A percentile compares a stretch with the other conserved stretches of the same genome.
phyloP scores from a whole-genome alignment of 2,888 invertebrate species.

The Cheilosia soror region DNA sequence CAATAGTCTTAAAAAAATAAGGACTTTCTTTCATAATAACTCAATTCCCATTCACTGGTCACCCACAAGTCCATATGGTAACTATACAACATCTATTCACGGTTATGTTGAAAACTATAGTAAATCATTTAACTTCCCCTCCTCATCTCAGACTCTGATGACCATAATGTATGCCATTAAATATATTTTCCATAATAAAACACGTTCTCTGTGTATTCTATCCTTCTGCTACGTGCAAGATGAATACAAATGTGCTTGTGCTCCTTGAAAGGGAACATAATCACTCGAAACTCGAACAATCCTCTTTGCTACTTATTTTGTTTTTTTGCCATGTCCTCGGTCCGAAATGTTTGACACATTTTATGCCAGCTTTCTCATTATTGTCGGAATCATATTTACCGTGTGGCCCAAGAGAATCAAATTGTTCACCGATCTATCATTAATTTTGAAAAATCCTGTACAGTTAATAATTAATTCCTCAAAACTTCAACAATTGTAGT shows the following conservation, averaged over 20 bases:
- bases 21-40: too few species aligned
- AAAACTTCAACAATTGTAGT: constrained; percentile 23
- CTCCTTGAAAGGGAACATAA: constrained; percentile 10
- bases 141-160: background rate
- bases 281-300: constrained; percentile 30
- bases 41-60: too few species aligned
- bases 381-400: too few species aligned
- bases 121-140: background rate
- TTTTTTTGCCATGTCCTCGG: background rate
- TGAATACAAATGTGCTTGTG: constrained; percentile 21
- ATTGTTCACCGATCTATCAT: constrained; percentile 4
- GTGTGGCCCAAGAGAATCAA: background rate
- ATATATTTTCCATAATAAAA: background rate
- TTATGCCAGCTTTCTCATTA: background rate
- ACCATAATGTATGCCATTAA: constrained; percentile 19
- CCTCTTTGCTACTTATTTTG: background rate
- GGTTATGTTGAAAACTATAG: background rate
- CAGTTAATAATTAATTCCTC: background rate
- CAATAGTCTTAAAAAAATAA: too few species aligned
- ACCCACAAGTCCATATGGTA: too few species aligned
- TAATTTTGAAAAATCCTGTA: constrained; percentile 9
- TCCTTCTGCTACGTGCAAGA: constrained; percentile 12
- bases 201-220: background rate
- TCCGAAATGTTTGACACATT: constrained; percentile 24
- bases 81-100: background rate